Percentiles rank a stretch among this genome's conserved stretches.
phyloP scores from a whole-genome alignment of 2,113 vertebrate genomes.

The Sitta europaea region DNA sequence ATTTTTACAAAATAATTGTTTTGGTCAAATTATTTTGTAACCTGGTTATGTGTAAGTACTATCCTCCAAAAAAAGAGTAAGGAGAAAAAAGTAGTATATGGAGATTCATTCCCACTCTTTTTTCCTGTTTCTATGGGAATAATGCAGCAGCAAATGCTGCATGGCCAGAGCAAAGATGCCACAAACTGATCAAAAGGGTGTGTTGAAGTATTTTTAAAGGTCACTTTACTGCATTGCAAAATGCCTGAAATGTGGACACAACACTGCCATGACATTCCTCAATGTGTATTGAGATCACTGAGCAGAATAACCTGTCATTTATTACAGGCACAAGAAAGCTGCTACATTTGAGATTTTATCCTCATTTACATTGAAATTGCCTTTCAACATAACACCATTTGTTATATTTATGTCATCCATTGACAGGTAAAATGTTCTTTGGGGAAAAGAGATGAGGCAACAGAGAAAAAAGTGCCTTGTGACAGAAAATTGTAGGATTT shows the following conservation, averaged over 20 bases:
- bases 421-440: background rate
- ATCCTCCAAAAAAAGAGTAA: background rate
- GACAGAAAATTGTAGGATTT: background rate
- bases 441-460: background rate
- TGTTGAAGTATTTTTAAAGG: background rate
- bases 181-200: background rate
- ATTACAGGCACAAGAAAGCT: background rate
- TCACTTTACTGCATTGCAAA: background rate
- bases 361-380: constrained; percentile 28
- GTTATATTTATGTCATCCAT: background rate
- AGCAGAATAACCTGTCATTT: background rate
- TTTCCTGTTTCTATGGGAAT: background rate
- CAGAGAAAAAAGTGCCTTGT: background rate
- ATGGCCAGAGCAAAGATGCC: background rate
- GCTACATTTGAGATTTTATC: background rate
- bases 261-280: background rate
- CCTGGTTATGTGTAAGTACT: background rate
- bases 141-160: background rate
- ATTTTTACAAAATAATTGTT: background rate
- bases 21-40: background rate
- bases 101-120: background rate
- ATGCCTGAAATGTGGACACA: background rate
- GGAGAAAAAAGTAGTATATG: background rate
- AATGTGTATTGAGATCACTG: background rate
- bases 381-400: background rate